These are phyloP conservation scores for Stenurella melanura DNA, from an alignment of 2,888 invertebrate species.

Conservation along the genomic window DNA sequence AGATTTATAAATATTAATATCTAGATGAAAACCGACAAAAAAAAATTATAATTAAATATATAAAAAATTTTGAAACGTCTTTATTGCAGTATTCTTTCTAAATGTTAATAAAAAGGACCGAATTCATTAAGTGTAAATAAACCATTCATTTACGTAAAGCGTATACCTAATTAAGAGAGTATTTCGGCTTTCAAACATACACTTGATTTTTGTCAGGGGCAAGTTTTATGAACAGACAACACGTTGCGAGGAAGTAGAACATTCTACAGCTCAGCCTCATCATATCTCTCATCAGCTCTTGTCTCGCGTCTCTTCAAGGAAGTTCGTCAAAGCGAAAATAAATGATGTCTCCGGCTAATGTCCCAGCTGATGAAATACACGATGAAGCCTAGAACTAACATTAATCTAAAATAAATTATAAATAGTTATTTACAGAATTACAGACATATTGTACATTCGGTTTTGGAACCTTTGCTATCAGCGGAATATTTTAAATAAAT, in stretches of 20 bases:
- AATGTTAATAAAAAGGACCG: too few species aligned
- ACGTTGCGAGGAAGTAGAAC: slow-evolving; percentile 63
- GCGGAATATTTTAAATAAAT: slow-evolving; percentile 40
- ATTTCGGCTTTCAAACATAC: slow-evolving; percentile 2
- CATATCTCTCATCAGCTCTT: slow-evolving; percentile 66
- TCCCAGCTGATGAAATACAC: slow-evolving; percentile 66
- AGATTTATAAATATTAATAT: too few species aligned
- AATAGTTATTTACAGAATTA: slow-evolving; percentile 63
- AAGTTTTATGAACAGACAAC: slow-evolving; percentile 24
- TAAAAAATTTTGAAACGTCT: too few species aligned
- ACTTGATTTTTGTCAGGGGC: slow-evolving; percentile 32
- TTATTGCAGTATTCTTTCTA: too few species aligned
- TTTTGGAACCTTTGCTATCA: slow-evolving; percentile 52
- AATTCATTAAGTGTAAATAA: background rate
- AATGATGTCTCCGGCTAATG: slow-evolving; percentile 65
- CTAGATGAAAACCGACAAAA: too few species aligned
- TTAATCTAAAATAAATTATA: slow-evolving; percentile 70
- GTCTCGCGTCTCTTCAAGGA: slow-evolving; percentile 56
- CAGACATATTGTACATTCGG: slow-evolving; percentile 64
- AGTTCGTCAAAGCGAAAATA: slow-evolving; percentile 60
- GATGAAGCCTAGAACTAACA: slow-evolving; percentile 62
- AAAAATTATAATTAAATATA: too few species aligned
- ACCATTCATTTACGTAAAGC: slow-evolving; percentile 7
- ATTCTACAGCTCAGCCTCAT: slow-evolving; percentile 64
- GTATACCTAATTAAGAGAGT: slow-evolving; percentile 18